Conservation (phyloP, 2,113 vertebrate genomes). For the Eublepharis macularius region DNA sequence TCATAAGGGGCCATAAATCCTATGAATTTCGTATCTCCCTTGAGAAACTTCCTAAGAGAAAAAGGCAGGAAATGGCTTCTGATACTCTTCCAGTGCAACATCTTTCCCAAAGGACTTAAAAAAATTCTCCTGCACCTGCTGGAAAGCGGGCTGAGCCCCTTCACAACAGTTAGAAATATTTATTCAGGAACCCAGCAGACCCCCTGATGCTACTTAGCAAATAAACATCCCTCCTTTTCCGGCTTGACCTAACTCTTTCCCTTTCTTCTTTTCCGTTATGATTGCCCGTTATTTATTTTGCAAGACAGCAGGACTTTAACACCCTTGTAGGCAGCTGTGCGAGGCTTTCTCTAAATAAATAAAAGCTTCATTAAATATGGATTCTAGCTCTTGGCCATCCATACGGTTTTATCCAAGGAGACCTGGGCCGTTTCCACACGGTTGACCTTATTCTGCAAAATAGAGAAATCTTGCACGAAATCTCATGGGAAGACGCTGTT, state of each 20-base stretch:
- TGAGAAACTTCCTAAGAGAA: rapidly evolving
- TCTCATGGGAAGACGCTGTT: no score
- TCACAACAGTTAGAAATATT: background rate
- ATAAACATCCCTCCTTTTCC: background rate
- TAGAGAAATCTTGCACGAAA: no score
- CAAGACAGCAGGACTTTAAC: background rate
- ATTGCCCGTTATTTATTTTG: background rate
- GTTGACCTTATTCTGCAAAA: no score
- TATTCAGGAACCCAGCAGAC: rapidly evolving
- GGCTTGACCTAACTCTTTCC: rapidly evolving
- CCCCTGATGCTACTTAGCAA: background rate
- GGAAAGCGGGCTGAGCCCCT: background rate
- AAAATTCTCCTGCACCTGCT: background rate
- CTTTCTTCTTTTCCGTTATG: background rate
- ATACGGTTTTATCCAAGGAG: background rate
- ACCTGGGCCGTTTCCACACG: no score
- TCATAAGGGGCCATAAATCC: background rate
- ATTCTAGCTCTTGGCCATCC: conserved; percentile 1
- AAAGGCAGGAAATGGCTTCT: background rate
- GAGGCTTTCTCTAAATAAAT: conserved; percentile 56
- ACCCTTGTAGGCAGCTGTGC: background rate
- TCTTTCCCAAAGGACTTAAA: rapidly evolving
- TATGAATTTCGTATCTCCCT: background rate
- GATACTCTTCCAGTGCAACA: background rate
- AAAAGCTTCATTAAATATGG: conserved; percentile 47